Base-by-base conservation (phyloP, 2,113 vertebrate species). In the Conger conger region DNA sequence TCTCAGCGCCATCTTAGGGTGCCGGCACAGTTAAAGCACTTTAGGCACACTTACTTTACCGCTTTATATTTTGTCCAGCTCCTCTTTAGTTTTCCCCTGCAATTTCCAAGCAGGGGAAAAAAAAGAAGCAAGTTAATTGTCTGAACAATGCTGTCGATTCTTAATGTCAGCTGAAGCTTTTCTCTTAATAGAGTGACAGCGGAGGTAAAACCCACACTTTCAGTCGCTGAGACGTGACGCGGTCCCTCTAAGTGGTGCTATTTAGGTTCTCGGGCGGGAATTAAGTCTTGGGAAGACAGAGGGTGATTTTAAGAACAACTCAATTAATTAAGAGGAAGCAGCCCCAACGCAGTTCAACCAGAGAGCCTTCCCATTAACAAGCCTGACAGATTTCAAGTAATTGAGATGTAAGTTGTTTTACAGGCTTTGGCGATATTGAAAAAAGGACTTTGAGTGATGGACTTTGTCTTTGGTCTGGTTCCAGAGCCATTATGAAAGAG, bases 361-460 rank as follows among this genome's bases (percentile, higher is more conserved):
- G 73, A 78, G 42, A 33, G 45, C 42, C 17, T 38, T 45, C 42
- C 76, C 33, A 78, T 78, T 35, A 78, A 78, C 35, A 38, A 83
- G 82, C 73, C 17, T 78, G 73, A 33, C 68, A 83, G 42, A 54
- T 83, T 78, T 33, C 82, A 54, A 40, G 82, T 78, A 83, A 83
- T 83, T 53, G 82, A 83, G 53, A n/a, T 36, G 42, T 33, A 73
- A 73, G 68, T 73, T 73, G 68, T 73, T 50, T 83, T 37, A 38
- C 68, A 36, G 42, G 33, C 68, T 83, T 83, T 54, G 40, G 68
- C 54, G 35, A 42, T 83, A 83, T 78, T 53, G 42, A 8, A 54
- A 77, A 30, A 78, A 78, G 73, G 40, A n/a, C 35, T 54, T 63
- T 83, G 82, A 83, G 40, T 35, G 82, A 83, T 83, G 40, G 60